Evolutionary conservation across 2,888 invertebrate species (phyloP).

Genomic region (Zonitis immaculata): DNA sequence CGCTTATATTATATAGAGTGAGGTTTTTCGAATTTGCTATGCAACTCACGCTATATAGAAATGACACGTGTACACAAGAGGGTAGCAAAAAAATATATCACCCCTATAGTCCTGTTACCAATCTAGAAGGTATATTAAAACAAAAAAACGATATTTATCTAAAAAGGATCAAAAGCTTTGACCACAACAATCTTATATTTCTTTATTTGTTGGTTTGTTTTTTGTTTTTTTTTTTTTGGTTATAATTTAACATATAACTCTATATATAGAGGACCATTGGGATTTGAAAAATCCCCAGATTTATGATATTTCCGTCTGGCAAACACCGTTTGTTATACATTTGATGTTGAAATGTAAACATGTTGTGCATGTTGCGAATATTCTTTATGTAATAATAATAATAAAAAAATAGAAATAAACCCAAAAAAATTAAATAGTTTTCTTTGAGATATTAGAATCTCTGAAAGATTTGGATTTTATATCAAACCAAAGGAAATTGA

Average conservation of each 20-base stretch:
- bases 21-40: background rate
- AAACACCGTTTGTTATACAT: constrained; percentile 12
- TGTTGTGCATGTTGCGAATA: constrained; percentile 8
- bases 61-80: background rate
- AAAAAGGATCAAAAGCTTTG: background rate
- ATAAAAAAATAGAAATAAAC: too few relatives aligned
- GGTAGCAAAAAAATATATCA: too few relatives aligned
- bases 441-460: background rate
- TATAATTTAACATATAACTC: constrained; percentile 2
- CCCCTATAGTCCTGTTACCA: background rate
- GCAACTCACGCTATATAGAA: background rate
- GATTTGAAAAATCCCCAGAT: constrained; percentile 28
- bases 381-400: background rate
- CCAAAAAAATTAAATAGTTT: background rate
- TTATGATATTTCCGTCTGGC: constrained; percentile 24
- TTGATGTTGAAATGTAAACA: constrained; percentile 19
- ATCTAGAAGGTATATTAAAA: background rate
- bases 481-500: background rate
- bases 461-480: background rate
- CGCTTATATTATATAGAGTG: background rate
- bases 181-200: background rate
- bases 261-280: constrained; percentile 16
- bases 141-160: background rate
- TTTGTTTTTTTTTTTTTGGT: background rate
- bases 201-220: background rate